Conservation (phyloP, 2,113 vertebrate species). For the Gymnorhina tibicen region DNA sequence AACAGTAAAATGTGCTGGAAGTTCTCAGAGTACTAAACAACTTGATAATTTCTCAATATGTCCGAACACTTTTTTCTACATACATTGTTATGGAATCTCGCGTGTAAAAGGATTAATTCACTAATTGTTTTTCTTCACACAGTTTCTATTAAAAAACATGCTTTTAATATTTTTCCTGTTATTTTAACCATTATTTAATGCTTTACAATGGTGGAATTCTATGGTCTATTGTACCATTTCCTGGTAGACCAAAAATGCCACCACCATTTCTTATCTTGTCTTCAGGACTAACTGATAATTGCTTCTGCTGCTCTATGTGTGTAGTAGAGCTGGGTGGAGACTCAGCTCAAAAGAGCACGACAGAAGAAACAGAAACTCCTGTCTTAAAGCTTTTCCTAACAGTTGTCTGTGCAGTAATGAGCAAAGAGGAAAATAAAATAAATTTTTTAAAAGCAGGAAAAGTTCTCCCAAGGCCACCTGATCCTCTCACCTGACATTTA, state of each 20-base stretch:
- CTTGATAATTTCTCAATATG: not conserved
- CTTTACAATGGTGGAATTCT: not conserved
- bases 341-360: not conserved
- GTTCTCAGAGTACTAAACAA: not conserved
- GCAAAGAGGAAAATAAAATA: not conserved
- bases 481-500: not conserved
- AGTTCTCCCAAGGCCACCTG: not conserved
- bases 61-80: not conserved
- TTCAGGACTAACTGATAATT: not conserved
- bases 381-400: not conserved
- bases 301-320: not conserved
- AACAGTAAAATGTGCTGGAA: not conserved
- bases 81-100: not conserved
- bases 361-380: not conserved
- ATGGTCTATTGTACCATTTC: not conserved
- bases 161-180: not conserved
- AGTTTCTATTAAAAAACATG: not conserved
- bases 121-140: not conserved
- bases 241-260: not conserved
- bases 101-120: not conserved
- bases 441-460: not conserved
- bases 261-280: not conserved
- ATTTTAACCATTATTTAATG: not conserved
- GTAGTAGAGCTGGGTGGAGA: not conserved
- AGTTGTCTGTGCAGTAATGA: not conserved